phyloP scores from a whole-genome alignment of 2,888 invertebrate species.

The Polydesmus complanatus region DNA sequence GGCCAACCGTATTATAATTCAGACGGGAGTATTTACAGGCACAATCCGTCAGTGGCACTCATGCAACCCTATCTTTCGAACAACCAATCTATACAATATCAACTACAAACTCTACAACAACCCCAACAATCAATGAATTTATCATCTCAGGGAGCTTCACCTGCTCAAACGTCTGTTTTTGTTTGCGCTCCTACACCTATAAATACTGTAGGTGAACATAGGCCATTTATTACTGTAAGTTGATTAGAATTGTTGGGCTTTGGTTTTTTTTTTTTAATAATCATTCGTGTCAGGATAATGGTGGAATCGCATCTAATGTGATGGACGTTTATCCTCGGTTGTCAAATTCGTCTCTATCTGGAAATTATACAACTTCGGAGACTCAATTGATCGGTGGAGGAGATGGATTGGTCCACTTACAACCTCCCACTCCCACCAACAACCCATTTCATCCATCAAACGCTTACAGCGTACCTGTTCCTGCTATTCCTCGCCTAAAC shows the following conservation, averaged over 20 bases:
- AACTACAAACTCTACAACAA: background rate
- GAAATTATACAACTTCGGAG: background rate
- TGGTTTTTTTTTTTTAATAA: background rate
- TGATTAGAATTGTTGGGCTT: background rate
- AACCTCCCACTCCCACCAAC: background rate
- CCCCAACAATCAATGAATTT: background rate
- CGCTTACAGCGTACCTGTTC: conserved; percentile 1
- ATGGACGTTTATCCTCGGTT: conserved; percentile 9
- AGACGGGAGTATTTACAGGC: conserved; percentile 62
- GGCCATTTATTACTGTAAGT: background rate
- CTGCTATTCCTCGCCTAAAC: background rate
- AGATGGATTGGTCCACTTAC: background rate
- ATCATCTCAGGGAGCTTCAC: conserved; percentile 16
- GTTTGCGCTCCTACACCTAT: background rate
- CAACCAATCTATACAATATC: conserved; percentile 16
- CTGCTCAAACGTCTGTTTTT: conserved; percentile 1
- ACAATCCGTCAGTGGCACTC: conserved; percentile 42
- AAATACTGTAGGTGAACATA: background rate
- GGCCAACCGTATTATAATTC: conserved; percentile 59
- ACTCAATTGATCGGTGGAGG: background rate
- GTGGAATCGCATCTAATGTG: background rate
- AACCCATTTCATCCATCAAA: background rate
- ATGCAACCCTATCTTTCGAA: conserved; percentile 3
- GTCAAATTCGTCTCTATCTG: conserved; percentile 4
- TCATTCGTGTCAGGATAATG: conserved; percentile 3